phyloP scores from a whole-genome alignment of 2,113 vertebrate genomes.

The Podiceps cristatus region DNA sequence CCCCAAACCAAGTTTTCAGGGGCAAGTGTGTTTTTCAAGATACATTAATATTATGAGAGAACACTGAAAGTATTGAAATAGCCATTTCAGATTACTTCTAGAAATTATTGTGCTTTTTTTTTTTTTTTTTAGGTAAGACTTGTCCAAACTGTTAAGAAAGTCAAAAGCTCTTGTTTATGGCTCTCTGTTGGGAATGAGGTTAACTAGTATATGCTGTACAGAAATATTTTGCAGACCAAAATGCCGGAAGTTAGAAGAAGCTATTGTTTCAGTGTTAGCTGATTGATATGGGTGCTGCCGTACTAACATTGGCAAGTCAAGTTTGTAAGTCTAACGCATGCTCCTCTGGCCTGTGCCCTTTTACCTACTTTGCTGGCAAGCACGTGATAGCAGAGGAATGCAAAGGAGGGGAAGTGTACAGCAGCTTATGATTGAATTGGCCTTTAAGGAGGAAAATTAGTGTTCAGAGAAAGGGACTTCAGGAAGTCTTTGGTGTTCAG shows the following conservation, averaged over 20 bases:
- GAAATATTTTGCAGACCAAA: background rate
- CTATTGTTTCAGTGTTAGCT: background rate
- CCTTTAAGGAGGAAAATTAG: background rate
- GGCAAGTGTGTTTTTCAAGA: background rate
- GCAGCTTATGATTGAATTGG: background rate
- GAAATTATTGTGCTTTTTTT: background rate
- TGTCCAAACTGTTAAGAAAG: background rate
- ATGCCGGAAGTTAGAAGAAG: background rate
- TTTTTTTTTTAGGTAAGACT: background rate
- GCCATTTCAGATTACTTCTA: background rate
- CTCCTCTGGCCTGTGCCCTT: slow-evolving; percentile 23
- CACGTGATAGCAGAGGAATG: slow-evolving; percentile 19
- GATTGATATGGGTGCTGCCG: background rate
- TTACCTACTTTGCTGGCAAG: slow-evolving; percentile 29
- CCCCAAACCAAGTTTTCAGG: background rate
- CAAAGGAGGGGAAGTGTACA: background rate
- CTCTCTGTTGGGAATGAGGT: background rate
- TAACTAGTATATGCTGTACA: background rate
- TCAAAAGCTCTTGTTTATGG: background rate
- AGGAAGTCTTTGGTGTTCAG: background rate
- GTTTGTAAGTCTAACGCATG: background rate
- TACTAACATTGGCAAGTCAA: background rate
- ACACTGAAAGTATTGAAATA: background rate
- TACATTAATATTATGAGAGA: background rate
- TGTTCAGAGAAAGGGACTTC: background rate